Percentiles rank a stretch among this genome's conserved stretches.
Conservation (phyloP, 1,140 invertebrate species). For the Idris sp. region DNA sequence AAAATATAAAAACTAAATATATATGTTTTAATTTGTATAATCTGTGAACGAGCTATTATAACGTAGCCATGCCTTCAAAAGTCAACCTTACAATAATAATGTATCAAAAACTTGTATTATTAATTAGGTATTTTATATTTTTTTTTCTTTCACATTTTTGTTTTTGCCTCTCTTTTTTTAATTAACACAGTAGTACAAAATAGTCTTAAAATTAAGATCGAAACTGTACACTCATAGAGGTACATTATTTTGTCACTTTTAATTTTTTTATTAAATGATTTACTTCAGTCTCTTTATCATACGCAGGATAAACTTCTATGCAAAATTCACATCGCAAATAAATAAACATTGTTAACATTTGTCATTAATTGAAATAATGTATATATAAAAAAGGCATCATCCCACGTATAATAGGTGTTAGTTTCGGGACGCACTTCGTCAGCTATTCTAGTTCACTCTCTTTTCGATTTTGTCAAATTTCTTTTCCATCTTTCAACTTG, state of each 20-base stretch:
- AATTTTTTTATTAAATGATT: slow-evolving; percentile 27
- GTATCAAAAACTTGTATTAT: slow-evolving; percentile 52
- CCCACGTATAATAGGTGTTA: slow-evolving; percentile 28
- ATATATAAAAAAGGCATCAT: slow-evolving; percentile 21
- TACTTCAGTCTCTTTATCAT: slow-evolving; percentile 54
- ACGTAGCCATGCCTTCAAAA: slow-evolving; percentile 63
- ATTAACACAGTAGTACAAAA: slow-evolving; percentile 45
- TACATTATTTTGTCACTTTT: slow-evolving; percentile 40
- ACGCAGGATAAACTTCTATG: slow-evolving; percentile 35
- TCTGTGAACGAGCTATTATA: slow-evolving; percentile 64
- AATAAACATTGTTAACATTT: too few relatives aligned
- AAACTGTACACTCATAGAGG: slow-evolving; percentile 63
- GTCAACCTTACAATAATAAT: slow-evolving; percentile 48
- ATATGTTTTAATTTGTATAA: slow-evolving; percentile 56
- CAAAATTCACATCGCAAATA: neutral
- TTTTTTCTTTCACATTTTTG: slow-evolving; percentile 1
- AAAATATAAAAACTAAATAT: slow-evolving; percentile 73
- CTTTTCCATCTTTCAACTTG: slow-evolving; percentile 24
- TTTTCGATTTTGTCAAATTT: slow-evolving; percentile 34
- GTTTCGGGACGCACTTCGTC: slow-evolving; percentile 17
- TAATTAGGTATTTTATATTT: slow-evolving; percentile 43
- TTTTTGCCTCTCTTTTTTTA: slow-evolving; percentile 29
- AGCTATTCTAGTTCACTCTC: slow-evolving; percentile 4
- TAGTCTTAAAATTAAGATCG: slow-evolving; percentile 44
- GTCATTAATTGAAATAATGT: too few relatives aligned